Base-by-base conservation (phyloP, 2,797 vertebrate species). In the Champsocephalus gunnari region DNA sequence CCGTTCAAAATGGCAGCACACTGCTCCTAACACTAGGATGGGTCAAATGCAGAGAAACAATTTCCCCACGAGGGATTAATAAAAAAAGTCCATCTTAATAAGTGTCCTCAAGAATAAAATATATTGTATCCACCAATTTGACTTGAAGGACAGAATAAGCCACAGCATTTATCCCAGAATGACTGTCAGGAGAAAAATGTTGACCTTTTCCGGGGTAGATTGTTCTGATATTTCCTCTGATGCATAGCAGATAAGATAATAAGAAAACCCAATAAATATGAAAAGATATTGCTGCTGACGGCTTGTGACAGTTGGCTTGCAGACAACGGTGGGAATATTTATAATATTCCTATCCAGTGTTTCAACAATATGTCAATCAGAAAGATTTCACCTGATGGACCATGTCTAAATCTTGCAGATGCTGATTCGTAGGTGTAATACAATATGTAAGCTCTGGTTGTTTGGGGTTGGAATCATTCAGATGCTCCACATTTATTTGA, bases 291-390 rank as follows among this genome's bases (percentile, higher is more conserved):
- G 56, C 24, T 38, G 58, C 61, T 73, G 56, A 72, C 66, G 79
- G 75, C 63, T 67, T 61, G 58, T 64, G 56, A 82, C 53, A 51
- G 64, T 64, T 55, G 54, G 49, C 48, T 53, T 51, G 43, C 62
- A 80, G 50, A 54, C 54, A 71, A 51, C 9, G n/a, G 12, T 21
- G 58, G 50, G 47, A 74, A 50, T 73, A 67, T 83, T 75, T 61
- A 76, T 71, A 61, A 80, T 70, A 48, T 62, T 57, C 50, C 41
- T 45, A 10, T 50, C 70, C 59, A 62, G 49, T 54, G 68, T 82
- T 82, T 67, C 65, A 80, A 43, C 63, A 54, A 54, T 9, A 1
- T 66, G 74, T 85, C 79, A 81, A 9, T 88, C 62, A 70, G 9
- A 13, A 32, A 54, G 8, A 77, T 68, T 77, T 80, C 60, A 75